Conservation (phyloP, 2,113 vertebrate genomes). For the Orcinus orca region DNA sequence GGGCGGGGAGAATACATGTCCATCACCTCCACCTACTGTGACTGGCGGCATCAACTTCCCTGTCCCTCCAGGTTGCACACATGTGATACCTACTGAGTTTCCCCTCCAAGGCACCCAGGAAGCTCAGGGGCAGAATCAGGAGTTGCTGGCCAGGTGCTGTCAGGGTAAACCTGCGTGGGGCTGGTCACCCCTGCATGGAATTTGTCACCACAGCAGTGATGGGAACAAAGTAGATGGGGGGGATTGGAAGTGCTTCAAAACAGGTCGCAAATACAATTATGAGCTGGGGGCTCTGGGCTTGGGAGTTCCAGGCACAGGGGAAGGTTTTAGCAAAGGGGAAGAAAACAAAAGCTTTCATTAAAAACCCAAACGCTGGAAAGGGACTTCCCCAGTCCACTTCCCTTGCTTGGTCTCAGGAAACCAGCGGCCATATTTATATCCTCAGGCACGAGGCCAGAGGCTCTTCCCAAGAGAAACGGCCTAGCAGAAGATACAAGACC, state of each 20-base stretch:
- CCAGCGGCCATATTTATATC: neutral
- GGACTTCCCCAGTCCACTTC: neutral
- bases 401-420: neutral
- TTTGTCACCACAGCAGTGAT: neutral
- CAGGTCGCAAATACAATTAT: neutral
- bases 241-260: too few species aligned
- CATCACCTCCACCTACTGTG: neutral
- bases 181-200: neutral
- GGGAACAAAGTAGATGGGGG: neutral
- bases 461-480: neutral
- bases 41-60: rapidly evolving
- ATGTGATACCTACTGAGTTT: rapidly evolving
- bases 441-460: neutral
- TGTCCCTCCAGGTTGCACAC: neutral
- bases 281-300: neutral
- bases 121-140: too few species aligned
- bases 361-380: neutral
- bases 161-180: neutral
- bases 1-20: too few species aligned
- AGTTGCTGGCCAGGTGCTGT: neutral
- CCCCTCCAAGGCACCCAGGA: neutral
- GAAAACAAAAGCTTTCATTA: neutral
- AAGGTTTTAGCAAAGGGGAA: neutral
- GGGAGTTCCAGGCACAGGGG: neutral
- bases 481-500: neutral